Conservation (phyloP, 1,140 invertebrate species). For the Solen grandis region DNA sequence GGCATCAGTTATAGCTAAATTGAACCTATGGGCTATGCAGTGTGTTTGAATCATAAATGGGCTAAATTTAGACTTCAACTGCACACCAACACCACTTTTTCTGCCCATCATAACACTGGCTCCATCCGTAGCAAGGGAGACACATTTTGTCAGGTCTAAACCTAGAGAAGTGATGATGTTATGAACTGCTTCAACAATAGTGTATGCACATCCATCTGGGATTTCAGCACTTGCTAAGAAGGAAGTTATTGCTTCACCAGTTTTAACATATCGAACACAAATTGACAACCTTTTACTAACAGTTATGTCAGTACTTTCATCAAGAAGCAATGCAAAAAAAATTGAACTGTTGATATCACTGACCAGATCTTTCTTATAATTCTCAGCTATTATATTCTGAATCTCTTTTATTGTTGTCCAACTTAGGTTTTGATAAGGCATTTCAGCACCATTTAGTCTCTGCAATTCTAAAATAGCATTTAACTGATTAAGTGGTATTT, state of each 20-base stretch:
- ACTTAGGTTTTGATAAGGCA: not conserved
- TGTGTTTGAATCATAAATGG: constrained; percentile 26
- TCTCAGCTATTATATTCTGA: not conserved
- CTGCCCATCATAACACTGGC: constrained; percentile 23
- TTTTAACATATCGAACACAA: constrained; percentile 30
- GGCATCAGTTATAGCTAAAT: constrained; percentile 32
- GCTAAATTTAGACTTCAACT: constrained; percentile 11
- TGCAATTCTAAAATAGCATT: constrained; percentile 6
- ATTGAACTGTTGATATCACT: not conserved
- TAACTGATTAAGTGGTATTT: constrained; percentile 7
- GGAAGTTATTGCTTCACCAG: constrained; percentile 4
- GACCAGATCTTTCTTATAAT: not conserved
- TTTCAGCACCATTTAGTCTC: constrained; percentile 5
- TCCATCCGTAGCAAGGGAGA: constrained; percentile 25
- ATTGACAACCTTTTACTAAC: constrained; percentile 18
- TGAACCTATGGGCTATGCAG: constrained; percentile 33
- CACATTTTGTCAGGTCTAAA: constrained; percentile 16
- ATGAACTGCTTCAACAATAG: not conserved
- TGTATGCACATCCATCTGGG: too few species aligned
- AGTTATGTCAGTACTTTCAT: constrained; percentile 28
- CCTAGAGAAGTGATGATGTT: not conserved
- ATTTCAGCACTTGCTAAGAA: too few species aligned
- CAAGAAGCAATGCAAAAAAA: not conserved
- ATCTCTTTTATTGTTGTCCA: not conserved
- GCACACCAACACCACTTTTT: constrained; percentile 2